A percentile compares a stretch with the other conserved stretches of the same genome.
phyloP scores from a whole-genome alignment of 2,888 invertebrate genomes.

The Gastrophysa polygoni region DNA sequence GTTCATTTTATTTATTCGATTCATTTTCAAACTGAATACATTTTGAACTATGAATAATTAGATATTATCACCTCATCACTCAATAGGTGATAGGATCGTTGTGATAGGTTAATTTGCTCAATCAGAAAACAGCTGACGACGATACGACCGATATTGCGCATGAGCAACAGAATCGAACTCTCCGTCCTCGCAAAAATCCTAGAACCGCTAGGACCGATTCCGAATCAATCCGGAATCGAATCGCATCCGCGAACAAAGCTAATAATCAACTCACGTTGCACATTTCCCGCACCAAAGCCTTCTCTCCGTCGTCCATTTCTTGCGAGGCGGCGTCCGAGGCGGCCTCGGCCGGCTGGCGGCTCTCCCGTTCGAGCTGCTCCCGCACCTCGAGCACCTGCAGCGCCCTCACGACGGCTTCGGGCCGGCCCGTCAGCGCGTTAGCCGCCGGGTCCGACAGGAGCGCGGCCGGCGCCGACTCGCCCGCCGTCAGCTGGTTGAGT shows the following conservation, averaged over 20 bases:
- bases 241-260: too few relatives aligned
- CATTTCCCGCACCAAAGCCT: slow-evolving; percentile 93
- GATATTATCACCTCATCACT: too few relatives aligned
- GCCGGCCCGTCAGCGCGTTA: slow-evolving; percentile 69
- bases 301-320: slow-evolving; percentile 85
- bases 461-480: slow-evolving; percentile 53
- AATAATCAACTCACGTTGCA: slow-evolving; percentile 81
- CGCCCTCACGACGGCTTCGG: slow-evolving; percentile 92
- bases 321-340: slow-evolving; percentile 57
- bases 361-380: slow-evolving; percentile 83
- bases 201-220: too few relatives aligned
- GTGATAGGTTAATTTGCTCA: too few relatives aligned
- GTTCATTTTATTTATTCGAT: too few relatives aligned
- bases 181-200: too few relatives aligned
- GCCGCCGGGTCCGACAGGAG: slow-evolving; percentile 32
- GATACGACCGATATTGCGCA: too few relatives aligned
- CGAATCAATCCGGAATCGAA: background rate
- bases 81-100: too few relatives aligned
- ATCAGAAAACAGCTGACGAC: too few relatives aligned
- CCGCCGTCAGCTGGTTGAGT: slow-evolving; percentile 58
- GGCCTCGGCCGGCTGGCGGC: slow-evolving; percentile 45
- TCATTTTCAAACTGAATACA: too few relatives aligned
- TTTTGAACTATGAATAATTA: too few relatives aligned
- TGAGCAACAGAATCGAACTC: too few relatives aligned
- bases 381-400: slow-evolving; percentile 77